Evolutionary conservation across 2,888 invertebrate species (phyloP), one percentile per base, ranked within the genome.

Genomic region (Agelastica alni): DNA sequence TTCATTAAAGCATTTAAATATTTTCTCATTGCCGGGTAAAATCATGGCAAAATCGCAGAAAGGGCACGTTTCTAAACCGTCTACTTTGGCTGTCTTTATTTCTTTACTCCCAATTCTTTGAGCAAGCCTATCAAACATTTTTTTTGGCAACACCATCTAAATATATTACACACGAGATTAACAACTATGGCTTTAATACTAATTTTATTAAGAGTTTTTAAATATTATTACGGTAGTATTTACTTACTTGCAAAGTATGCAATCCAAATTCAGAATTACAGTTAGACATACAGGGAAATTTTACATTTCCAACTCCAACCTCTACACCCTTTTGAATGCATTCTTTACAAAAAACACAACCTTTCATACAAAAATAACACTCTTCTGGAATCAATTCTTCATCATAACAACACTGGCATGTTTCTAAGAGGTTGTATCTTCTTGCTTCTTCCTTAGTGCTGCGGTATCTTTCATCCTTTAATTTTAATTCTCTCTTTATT

Each of bases 1-100:
- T 1, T 75, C 72, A 68, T 83, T 82, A 16, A 77, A 72, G 63
- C 84, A 84, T 32, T 74, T 76, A 63, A 84, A 82, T 4, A 83
- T 72, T 60, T 73, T 75, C 49, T 77, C 73, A 16, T 70, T 65
- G 7, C 72, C 67, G 2, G 70, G 57, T n/a, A 80, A 77, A 55
- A 83, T 78, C 51, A 77, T 79, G 17, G 78, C 79, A 68, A 79
- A 83, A 49, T 78, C 76, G 68, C 85, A 84, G 67, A 80, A 82
- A 3, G 82, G 82, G 67, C 85, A 85, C 5, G 71, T 71, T 52
- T 80, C 81, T 16, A 83, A 69, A 43, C 80, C 81, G 12, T 80
- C 78, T 17, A 84, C 76, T 7, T 78, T 76, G 1, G 83, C 84
- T 17, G 73, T 68, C 48, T 69, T 72, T n/a, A 84, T 73, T 67